Conservation (phyloP, 2,113 vertebrate species). For the Crotalus helleri region DNA sequence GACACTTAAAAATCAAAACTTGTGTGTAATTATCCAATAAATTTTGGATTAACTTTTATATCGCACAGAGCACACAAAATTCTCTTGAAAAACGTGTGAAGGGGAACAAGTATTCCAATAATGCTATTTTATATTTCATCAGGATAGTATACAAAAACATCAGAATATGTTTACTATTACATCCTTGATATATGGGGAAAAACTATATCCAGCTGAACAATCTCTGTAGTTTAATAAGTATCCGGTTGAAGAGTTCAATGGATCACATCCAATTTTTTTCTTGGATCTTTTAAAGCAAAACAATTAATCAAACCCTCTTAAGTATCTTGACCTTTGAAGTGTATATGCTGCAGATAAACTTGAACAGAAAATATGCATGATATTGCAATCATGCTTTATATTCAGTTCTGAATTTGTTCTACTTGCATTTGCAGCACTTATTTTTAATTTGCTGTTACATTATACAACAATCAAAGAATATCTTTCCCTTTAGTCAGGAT, state of each 20-base stretch:
- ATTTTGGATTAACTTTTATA: not conserved
- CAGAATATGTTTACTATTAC: not conserved
- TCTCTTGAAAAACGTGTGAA: not conserved
- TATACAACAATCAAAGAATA: not conserved
- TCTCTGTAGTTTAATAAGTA: constrained; percentile 2
- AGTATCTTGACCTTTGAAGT: constrained; percentile 1
- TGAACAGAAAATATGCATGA: not conserved
- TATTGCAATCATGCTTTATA: not conserved
- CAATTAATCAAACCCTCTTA: constrained; percentile 7
- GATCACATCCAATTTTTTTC: not conserved
- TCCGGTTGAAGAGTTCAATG: not conserved
- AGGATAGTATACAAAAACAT: not conserved
- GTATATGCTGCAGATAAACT: not conserved
- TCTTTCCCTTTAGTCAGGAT: not conserved
- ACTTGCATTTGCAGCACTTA: not conserved
- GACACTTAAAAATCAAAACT: not conserved
- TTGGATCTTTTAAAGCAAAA: not conserved
- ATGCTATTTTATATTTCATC: not conserved
- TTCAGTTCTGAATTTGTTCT: not conserved
- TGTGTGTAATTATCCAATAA: not conserved
- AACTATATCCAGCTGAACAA: not conserved
- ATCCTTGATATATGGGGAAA: not conserved
- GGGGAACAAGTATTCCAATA: not conserved
- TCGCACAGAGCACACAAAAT: not conserved
- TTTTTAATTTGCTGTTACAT: not conserved